Percentiles rank a stretch among this genome's conserved stretches.
phyloP scores from a whole-genome alignment of 2,888 invertebrate genomes.

The Cataglyphis cursor region DNA sequence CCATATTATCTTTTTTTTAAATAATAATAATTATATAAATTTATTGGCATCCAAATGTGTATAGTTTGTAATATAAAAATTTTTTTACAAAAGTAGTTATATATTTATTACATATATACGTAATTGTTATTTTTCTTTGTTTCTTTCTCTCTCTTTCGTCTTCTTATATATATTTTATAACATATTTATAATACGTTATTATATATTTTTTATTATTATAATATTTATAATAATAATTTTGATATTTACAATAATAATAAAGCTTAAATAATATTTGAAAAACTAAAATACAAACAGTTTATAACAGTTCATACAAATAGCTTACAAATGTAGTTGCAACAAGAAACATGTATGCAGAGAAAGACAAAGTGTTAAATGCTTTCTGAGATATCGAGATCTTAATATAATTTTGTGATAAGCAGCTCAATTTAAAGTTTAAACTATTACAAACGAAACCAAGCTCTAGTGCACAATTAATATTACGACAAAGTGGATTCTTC shows the following conservation, averaged over 20 bases:
- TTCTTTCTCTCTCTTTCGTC: background rate
- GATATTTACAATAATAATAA: background rate
- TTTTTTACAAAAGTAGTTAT: background rate
- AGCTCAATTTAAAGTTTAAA: background rate
- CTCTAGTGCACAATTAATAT: conserved; percentile 18
- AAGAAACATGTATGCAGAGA: background rate
- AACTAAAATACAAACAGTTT: background rate
- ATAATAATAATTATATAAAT: background rate
- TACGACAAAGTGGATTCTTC: background rate
- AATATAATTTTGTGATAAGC: background rate
- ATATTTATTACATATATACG: background rate
- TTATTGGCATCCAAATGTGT: background rate
- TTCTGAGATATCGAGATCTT: background rate
- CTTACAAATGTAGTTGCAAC: background rate
- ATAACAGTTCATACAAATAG: background rate
- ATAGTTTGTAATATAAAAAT: background rate
- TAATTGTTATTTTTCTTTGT: background rate
- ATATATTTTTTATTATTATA: too few relatives aligned
- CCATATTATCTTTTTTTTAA: background rate
- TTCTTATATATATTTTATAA: background rate
- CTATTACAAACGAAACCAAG: background rate
- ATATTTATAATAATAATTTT: too few relatives aligned
- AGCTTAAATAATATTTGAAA: background rate
- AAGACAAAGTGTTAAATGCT: background rate
- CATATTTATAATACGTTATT: background rate